phyloP scores from a whole-genome alignment of 1,140 invertebrate species.

The Cataglyphis hispanica region DNA sequence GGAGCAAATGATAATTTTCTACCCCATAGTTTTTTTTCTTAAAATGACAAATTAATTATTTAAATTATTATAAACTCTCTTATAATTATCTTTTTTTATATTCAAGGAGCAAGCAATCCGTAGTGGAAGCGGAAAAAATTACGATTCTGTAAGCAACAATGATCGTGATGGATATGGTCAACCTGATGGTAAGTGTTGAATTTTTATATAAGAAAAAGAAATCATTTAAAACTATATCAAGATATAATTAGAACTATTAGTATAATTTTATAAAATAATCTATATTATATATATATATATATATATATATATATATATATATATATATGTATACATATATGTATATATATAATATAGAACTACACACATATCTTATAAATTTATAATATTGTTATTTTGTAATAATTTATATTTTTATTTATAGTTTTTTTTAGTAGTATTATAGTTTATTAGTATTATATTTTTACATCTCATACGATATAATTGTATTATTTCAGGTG shows the following conservation, averaged over 20 bases:
- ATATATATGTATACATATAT: no score
- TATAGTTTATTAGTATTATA: no score
- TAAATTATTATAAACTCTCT: background rate
- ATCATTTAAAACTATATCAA: background rate
- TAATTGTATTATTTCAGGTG: slow-evolving; percentile 74
- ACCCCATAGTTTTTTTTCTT: background rate
- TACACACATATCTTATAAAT: no score
- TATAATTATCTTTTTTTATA: slow-evolving; percentile 48
- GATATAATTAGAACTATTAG: no score
- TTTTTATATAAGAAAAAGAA: background rate
- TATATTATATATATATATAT: background rate
- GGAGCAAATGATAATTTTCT: no score
- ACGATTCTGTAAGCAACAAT: slow-evolving; percentile 82
- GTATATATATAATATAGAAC: no score
- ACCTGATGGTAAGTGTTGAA: slow-evolving; percentile 81
- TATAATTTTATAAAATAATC: no score
- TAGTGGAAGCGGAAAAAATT: slow-evolving; percentile 82
- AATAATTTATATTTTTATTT: no score
- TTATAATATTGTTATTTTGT: no score
- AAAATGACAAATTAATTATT: background rate
- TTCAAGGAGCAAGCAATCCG: slow-evolving; percentile 85
- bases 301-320: background rate
- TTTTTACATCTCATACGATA: slow-evolving; percentile 4
- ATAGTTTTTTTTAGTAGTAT: background rate
- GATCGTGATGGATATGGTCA: slow-evolving; percentile 84